Conservation (phyloP, 1,140 invertebrate genomes). For the Helicoverpa armigera region DNA sequence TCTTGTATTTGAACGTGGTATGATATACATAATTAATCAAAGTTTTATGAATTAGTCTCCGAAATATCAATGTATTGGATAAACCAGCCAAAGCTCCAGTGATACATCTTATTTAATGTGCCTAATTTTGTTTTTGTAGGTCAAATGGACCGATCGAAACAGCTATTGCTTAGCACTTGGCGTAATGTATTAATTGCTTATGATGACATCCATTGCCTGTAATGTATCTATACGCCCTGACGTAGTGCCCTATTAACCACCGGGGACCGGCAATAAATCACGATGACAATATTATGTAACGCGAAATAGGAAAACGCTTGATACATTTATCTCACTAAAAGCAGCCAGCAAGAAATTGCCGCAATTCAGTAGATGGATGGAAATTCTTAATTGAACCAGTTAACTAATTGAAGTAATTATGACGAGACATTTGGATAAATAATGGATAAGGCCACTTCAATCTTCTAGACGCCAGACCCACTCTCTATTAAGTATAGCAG, state of each 20-base stretch:
- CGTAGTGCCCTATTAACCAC: constrained; percentile 25
- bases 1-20: not conserved
- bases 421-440: constrained; percentile 48
- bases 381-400: constrained; percentile 52
- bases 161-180: not conserved
- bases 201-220: not conserved
- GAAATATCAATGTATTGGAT: too few species aligned
- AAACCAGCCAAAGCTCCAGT: too few species aligned
- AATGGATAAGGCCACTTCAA: constrained; percentile 46
- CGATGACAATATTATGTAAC: constrained; percentile 22
- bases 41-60: too few species aligned
- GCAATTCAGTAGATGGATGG: constrained; percentile 38
- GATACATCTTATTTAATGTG: too few species aligned
- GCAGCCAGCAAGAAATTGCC: constrained; percentile 41
- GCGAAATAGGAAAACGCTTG: constrained; percentile 38
- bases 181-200: constrained; percentile 3
- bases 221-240: too few species aligned
- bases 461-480: constrained; percentile 26
- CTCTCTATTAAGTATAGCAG: constrained; percentile 22
- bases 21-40: too few species aligned
- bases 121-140: too few species aligned
- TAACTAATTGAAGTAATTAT: constrained; percentile 57
- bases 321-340: constrained; percentile 47
- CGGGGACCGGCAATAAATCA: constrained; percentile 13
- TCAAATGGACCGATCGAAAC: not conserved